A percentile compares a stretch with the other conserved stretches of the same genome.
Conservation (phyloP, 2,113 vertebrate genomes). For the Nycticryphes semicollaris region DNA sequence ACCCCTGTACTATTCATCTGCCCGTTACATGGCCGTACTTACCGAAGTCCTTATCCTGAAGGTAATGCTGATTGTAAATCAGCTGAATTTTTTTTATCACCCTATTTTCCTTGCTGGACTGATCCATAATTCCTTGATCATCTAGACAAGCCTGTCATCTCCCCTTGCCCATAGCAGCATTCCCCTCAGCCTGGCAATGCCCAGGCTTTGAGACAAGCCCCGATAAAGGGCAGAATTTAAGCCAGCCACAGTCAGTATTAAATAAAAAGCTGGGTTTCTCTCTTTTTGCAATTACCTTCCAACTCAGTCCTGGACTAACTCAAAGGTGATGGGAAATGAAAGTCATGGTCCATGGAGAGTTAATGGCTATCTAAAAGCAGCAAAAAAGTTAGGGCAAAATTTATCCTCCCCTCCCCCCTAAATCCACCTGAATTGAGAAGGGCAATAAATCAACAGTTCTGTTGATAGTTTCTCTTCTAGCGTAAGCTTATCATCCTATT, state of each 20-base stretch:
- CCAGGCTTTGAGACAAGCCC: constrained; percentile 17
- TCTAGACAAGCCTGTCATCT: not conserved
- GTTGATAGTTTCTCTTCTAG: constrained; percentile 55
- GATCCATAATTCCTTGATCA: not conserved
- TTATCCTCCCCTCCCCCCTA: constrained; percentile 55
- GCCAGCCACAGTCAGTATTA: constrained; percentile 39
- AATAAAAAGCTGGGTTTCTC: constrained; percentile 30
- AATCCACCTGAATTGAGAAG: constrained; percentile 64
- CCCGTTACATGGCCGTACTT: not conserved
- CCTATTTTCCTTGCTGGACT: not conserved
- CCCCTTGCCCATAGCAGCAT: not conserved
- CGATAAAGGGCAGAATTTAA: constrained; percentile 63
- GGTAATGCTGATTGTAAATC: not conserved
- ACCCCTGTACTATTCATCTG: not conserved
- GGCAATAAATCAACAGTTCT: constrained; percentile 64
- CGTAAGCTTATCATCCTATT: constrained; percentile 56
- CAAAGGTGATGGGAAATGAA: constrained; percentile 70
- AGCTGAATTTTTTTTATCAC: not conserved
- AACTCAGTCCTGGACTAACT: constrained; percentile 67
- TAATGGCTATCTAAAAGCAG: constrained; percentile 61
- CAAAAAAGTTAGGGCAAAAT: constrained; percentile 24
- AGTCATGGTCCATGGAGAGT: constrained; percentile 61
- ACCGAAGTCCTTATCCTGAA: not conserved
- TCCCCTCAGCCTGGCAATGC: not conserved
- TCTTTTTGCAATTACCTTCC: constrained; percentile 66